Percentiles rank a stretch among this genome's conserved stretches.
phyloP scores from a whole-genome alignment of 2,113 vertebrate genomes.

The Corythaeola cristata region DNA sequence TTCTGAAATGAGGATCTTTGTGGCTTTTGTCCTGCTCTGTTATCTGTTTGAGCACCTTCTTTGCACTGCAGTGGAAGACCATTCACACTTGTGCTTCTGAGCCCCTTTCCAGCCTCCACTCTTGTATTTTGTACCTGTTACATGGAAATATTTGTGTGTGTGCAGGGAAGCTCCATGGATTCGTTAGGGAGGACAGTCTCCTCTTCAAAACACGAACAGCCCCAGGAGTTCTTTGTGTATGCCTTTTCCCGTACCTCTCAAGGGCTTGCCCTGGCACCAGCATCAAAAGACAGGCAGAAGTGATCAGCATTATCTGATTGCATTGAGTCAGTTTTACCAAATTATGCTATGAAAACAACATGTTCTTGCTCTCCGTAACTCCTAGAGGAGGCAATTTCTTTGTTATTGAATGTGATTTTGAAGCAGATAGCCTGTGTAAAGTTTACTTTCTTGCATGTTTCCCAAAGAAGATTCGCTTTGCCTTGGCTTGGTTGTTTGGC shows the following conservation, averaged over 20 bases:
- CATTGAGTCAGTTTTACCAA: slow-evolving; percentile 49
- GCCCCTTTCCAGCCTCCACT: background rate
- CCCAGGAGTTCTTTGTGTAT: background rate
- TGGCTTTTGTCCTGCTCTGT: background rate
- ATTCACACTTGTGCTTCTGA: background rate
- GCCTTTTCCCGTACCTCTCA: background rate
- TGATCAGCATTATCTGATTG: slow-evolving; percentile 29
- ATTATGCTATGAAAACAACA: slow-evolving; percentile 40
- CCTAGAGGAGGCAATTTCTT: background rate
- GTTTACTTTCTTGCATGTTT: background rate
- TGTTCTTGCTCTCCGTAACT: background rate
- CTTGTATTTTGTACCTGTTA: background rate
- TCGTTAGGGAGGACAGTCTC: rapidly evolving
- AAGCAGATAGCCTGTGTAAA: background rate
- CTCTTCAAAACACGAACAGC: background rate
- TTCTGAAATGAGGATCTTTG: background rate
- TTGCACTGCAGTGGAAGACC: background rate
- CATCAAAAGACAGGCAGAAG: slow-evolving; percentile 46
- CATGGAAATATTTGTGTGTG: background rate
- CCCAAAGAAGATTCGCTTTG: background rate
- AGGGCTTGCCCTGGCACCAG: slow-evolving; percentile 46
- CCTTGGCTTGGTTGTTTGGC: background rate
- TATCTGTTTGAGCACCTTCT: background rate
- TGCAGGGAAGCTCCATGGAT: background rate
- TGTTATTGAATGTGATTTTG: slow-evolving; percentile 1